Evolutionary conservation across 2,888 invertebrate species (phyloP).

Genomic region (Hypolimnas misippus): DNA sequence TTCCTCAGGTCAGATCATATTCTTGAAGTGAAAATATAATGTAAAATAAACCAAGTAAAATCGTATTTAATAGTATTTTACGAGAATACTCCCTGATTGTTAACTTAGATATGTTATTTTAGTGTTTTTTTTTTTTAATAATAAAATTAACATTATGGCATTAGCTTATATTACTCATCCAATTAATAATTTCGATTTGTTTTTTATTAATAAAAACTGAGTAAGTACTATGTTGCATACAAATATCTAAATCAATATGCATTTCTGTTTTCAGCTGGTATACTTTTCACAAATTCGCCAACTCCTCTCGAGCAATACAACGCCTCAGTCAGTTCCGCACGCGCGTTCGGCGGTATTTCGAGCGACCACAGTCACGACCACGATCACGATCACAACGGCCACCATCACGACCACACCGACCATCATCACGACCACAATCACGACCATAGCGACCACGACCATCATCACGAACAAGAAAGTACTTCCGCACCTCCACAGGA

Average conservation of each 20-base stretch:
- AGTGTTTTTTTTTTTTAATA: neutral
- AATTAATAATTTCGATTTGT: no score
- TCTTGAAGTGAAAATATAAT: conserved; percentile 1
- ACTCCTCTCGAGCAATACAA: conserved; percentile 83
- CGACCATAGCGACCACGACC: conserved; percentile 46
- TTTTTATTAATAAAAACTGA: no score
- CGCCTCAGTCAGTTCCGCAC: conserved; percentile 80
- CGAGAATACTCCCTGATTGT: neutral
- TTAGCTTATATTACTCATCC: no score
- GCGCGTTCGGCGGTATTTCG: conserved; percentile 84
- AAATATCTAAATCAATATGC: no score
- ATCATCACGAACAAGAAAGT: conserved; percentile 41
- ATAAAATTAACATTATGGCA: no score
- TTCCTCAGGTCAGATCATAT: conserved; percentile 21
- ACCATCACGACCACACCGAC: conserved; percentile 45
- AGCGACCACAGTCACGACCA: conserved; percentile 41
- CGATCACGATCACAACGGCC: conserved; percentile 39
- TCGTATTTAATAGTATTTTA: neutral
- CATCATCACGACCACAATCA: conserved; percentile 50
- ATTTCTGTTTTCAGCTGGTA: conserved; percentile 82
- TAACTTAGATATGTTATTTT: no score
- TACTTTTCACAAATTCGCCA: conserved; percentile 86
- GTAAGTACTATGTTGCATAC: no score
- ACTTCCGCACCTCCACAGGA: conserved; percentile 35
- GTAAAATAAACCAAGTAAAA: neutral